Percentiles rank a stretch among this genome's conserved stretches.
phyloP scores from a whole-genome alignment of 2,113 vertebrate genomes.

The Rhinichthys klamathensis region DNA sequence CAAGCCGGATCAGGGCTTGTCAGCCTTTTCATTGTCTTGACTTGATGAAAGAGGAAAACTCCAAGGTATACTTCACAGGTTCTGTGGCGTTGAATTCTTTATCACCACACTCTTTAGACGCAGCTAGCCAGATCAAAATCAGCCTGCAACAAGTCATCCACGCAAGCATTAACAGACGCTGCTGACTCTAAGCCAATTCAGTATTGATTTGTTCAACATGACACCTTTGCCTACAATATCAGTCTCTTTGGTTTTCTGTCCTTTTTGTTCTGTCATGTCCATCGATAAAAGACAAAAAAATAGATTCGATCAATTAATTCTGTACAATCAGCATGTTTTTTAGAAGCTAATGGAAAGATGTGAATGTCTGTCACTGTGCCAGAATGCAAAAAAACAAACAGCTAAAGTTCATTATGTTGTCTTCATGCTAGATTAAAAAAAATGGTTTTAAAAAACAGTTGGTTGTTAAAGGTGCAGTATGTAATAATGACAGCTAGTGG shows the following conservation, averaged over 20 bases:
- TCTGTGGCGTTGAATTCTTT: conserved; percentile 13
- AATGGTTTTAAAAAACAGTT: not conserved
- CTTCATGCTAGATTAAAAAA: not conserved
- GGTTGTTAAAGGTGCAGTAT: too few species aligned
- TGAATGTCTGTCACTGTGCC: not conserved
- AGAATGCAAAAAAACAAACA: not conserved
- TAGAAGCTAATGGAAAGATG: not conserved
- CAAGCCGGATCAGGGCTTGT: conserved; percentile 15
- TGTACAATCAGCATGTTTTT: not conserved
- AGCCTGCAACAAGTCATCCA: conserved; percentile 12
- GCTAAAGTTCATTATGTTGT: not conserved
- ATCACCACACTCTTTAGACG: conserved; percentile 22
- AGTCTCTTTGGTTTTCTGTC: not conserved
- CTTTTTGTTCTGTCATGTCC: not conserved
- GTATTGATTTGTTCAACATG: conserved; percentile 18
- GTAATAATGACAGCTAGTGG: too few species aligned
- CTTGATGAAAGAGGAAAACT: conserved; percentile 33
- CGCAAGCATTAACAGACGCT: conserved; percentile 7
- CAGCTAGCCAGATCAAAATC: conserved; percentile 28
- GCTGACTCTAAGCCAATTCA: conserved; percentile 29
- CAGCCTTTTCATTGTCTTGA: conserved; percentile 31
- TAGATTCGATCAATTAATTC: not conserved
- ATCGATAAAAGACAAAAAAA: conserved; percentile 44
- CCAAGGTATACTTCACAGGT: conserved; percentile 41
- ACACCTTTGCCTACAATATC: not conserved